Evolutionary conservation across 2,888 invertebrate genomes (phyloP).

Genomic region (Philopedon plagiatum): DNA sequence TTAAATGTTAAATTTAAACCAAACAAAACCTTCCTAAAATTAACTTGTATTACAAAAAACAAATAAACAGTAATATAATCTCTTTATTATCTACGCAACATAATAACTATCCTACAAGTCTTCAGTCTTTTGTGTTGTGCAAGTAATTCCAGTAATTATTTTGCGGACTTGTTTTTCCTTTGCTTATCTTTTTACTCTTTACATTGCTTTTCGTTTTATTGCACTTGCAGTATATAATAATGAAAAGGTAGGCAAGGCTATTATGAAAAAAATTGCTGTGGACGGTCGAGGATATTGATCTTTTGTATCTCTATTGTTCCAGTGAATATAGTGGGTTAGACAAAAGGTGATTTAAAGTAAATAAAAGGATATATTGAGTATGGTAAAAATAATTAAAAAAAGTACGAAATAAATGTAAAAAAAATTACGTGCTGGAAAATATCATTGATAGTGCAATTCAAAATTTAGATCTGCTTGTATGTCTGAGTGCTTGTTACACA

Average conservation of each 20-base stretch:
- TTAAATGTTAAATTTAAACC: too few relatives aligned
- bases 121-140: background rate
- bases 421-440: too few relatives aligned
- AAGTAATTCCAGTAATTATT: constrained; percentile 5
- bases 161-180: background rate
- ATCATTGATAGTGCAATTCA: too few relatives aligned
- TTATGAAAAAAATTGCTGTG: background rate
- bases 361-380: too few relatives aligned
- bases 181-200: background rate
- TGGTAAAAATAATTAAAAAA: too few relatives aligned
- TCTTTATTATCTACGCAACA: background rate
- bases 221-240: background rate
- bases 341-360: too few relatives aligned
- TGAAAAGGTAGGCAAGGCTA: background rate
- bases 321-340: background rate
- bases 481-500: too few relatives aligned
- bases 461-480: too few relatives aligned
- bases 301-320: background rate
- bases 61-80: background rate
- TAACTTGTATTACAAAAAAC: background rate
- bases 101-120: background rate
- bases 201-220: background rate
- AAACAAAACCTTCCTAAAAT: too few relatives aligned
- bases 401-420: too few relatives aligned
- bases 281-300: background rate